Percentiles rank a stretch among this genome's conserved stretches.
Conservation (phyloP, 2,797 vertebrate genomes). For the Prionace glauca region DNA sequence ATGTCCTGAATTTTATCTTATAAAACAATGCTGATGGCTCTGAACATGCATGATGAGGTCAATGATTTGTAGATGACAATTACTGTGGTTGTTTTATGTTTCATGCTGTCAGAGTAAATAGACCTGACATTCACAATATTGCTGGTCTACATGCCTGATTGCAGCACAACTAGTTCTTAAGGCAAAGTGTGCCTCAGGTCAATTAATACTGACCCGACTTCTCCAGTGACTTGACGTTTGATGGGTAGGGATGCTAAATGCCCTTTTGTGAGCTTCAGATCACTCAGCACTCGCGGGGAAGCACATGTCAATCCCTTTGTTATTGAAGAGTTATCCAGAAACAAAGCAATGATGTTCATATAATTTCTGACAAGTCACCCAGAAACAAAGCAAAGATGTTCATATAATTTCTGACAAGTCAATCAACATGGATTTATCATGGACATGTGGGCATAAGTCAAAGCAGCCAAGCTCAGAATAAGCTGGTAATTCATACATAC, state of each 20-base stretch:
- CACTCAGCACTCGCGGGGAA: slow-evolving; percentile 57
- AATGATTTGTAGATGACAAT: slow-evolving; percentile 23
- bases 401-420: slow-evolving; percentile 33
- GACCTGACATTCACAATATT: slow-evolving; percentile 56
- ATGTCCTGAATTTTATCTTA: slow-evolving; percentile 9
- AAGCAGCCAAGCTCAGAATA: neutral
- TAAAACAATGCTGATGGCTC: slow-evolving; percentile 17
- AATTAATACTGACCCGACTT: slow-evolving; percentile 53
- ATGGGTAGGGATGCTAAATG: slow-evolving; percentile 53
- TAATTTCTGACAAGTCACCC: slow-evolving; percentile 23
- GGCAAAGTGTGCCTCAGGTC: slow-evolving; percentile 53
- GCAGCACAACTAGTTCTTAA: slow-evolving; percentile 49
- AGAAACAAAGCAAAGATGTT: slow-evolving; percentile 26
- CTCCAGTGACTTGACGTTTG: slow-evolving; percentile 63
- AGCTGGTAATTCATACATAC: neutral
- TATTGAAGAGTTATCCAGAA: slow-evolving; percentile 28
- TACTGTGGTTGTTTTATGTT: slow-evolving; percentile 54
- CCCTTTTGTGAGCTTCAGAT: slow-evolving; percentile 56
- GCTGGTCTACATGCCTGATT: slow-evolving; percentile 52
- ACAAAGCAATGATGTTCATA: slow-evolving; percentile 25
- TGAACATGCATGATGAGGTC: neutral
- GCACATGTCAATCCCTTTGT: slow-evolving; percentile 54
- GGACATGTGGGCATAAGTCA: neutral
- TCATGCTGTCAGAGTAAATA: slow-evolving; percentile 63
- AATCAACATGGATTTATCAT: slow-evolving; percentile 14